A percentile compares a stretch with the other conserved stretches of the same genome.
Conservation (phyloP, 2,113 vertebrate genomes). For the Oryzias javanicus region DNA sequence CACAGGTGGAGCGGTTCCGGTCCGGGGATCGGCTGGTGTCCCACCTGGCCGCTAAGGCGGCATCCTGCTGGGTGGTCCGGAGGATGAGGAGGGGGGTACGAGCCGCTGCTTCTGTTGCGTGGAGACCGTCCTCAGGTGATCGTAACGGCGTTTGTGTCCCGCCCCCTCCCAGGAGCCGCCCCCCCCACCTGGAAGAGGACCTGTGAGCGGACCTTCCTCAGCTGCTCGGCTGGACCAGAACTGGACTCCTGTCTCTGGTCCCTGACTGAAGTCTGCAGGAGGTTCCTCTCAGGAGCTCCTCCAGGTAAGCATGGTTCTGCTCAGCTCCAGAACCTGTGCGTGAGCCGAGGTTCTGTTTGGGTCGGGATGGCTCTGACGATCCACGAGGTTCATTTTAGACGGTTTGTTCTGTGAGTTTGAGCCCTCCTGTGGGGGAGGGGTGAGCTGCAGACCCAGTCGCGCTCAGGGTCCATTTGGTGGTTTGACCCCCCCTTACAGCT, state of each 20-base stretch:
- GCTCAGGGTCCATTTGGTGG: too few species aligned
- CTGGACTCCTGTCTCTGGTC: conserved; percentile 77
- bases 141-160: neutral
- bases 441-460: too few species aligned
- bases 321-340: neutral
- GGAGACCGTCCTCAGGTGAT: too few species aligned
- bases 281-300: conserved; percentile 68
- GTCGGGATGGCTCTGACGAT: too few species aligned
- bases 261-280: conserved; percentile 73
- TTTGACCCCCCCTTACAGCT: too few species aligned
- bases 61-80: conserved; percentile 41
- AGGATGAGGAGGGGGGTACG: too few species aligned
- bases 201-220: neutral
- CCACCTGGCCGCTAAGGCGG: conserved; percentile 82
- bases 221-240: conserved; percentile 2
- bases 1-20: conserved; percentile 68
- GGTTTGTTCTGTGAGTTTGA: too few species aligned
- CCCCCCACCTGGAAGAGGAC: neutral
- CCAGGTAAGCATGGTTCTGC: conserved; percentile 23
- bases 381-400: too few species aligned
- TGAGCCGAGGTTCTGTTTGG: too few species aligned
- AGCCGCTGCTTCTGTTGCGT: too few species aligned
- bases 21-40: conserved; percentile 74
- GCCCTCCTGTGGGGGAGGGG: too few species aligned
- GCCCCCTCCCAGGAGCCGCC: neutral